A percentile compares a stretch with the other conserved stretches of the same genome.
Evolutionary conservation across 2,888 invertebrate genomes (phyloP).

Genomic region (Diarsia brunnea): DNA sequence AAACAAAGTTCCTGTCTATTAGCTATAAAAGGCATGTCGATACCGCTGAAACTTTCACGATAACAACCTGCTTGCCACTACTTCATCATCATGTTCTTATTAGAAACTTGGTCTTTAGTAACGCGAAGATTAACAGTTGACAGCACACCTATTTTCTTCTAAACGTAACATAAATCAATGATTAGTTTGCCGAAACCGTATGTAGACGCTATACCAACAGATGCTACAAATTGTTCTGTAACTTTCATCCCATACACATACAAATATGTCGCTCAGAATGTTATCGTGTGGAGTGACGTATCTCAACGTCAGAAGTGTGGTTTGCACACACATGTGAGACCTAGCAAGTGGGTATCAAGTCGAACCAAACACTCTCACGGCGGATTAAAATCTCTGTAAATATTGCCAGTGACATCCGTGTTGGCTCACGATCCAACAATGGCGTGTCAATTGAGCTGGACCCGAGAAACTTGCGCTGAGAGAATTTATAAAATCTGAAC

Average conservation of each 20-base stretch:
- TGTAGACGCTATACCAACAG: constrained; percentile 14
- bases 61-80: constrained; percentile 51
- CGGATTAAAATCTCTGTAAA: constrained; percentile 64
- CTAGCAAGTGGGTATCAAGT: constrained; percentile 50
- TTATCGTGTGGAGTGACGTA: constrained; percentile 32
- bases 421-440: constrained; percentile 48
- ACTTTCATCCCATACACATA: constrained; percentile 16
- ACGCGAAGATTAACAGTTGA: constrained; percentile 41
- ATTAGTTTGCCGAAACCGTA: constrained; percentile 3
- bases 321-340: constrained; percentile 31
- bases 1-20: constrained; percentile 36
- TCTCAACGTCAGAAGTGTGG: constrained; percentile 21
- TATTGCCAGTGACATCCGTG: constrained; percentile 54
- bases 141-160: constrained; percentile 26
- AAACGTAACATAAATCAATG: constrained; percentile 45
- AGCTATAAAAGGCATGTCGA: constrained; percentile 24
- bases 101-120: constrained; percentile 39
- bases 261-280: constrained; percentile 10
- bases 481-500: constrained; percentile 31
- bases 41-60: constrained; percentile 43
- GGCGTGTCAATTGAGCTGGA: constrained; percentile 49
- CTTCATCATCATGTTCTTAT: constrained; percentile 36
- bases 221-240: constrained; percentile 30
- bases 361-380: constrained; percentile 38
- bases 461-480: constrained; percentile 15